These are phyloP conservation scores for Ormyrus labotus DNA, from an alignment of 2,888 invertebrate species.

Conservation along the genomic window DNA sequence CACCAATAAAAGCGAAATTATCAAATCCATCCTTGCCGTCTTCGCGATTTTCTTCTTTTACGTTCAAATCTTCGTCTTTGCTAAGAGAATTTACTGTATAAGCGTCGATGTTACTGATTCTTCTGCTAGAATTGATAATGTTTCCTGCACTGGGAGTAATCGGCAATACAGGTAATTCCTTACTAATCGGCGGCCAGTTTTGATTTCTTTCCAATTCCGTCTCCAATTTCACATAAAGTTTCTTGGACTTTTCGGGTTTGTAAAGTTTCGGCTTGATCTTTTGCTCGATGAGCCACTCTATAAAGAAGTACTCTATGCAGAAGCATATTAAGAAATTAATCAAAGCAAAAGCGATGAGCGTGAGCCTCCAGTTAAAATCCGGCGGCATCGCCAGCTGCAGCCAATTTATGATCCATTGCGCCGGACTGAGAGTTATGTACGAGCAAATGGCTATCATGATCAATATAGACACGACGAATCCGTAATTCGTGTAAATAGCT, in stretches of 20 bases:
- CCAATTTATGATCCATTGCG: slow-evolving; percentile 72
- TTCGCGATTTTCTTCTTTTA: neutral
- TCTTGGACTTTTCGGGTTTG: slow-evolving; percentile 78
- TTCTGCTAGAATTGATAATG: slow-evolving; percentile 57
- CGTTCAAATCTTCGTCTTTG: neutral
- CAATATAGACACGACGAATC: slow-evolving; percentile 76
- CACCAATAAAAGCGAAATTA: slow-evolving; percentile 29
- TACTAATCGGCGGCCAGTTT: slow-evolving; percentile 80
- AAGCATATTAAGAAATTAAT: slow-evolving; percentile 78
- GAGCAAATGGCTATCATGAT: slow-evolving; percentile 76
- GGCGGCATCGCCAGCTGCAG: slow-evolving; percentile 72
- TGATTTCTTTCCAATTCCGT: slow-evolving; percentile 77
- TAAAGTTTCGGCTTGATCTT: slow-evolving; percentile 77
- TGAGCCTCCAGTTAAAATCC: slow-evolving; percentile 72
- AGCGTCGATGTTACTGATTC: neutral
- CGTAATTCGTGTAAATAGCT: slow-evolving; percentile 80
- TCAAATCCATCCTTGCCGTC: neutral
- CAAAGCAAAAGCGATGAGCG: slow-evolving; percentile 71
- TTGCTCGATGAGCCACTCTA: slow-evolving; percentile 80
- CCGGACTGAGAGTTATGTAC: slow-evolving; percentile 77
- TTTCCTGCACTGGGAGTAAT: slow-evolving; percentile 64
- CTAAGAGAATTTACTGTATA: neutral
- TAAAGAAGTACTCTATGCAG: slow-evolving; percentile 78
- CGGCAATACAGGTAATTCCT: slow-evolving; percentile 62
- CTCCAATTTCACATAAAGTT: slow-evolving; percentile 81